Evolutionary conservation across 2,888 invertebrate species (phyloP).

Genomic region (Heteropelma amictum): DNA sequence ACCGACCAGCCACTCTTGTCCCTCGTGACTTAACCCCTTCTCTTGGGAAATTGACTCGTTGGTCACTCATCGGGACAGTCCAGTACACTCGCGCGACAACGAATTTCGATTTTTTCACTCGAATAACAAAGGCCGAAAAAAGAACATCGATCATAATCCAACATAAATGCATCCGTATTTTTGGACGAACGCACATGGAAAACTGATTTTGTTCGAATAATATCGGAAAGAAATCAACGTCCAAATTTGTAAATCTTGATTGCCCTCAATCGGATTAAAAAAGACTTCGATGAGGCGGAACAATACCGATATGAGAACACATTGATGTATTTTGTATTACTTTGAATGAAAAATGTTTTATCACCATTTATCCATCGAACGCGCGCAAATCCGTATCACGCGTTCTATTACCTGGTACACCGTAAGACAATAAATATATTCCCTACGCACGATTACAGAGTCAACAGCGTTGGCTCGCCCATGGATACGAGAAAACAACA

Average conservation of each 20-base stretch:
- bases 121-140: no score
- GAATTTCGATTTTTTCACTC: neutral
- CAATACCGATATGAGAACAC: no score
- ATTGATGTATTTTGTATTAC: no score
- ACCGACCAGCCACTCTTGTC: neutral
- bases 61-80: slow-evolving; percentile 15
- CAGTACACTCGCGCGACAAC: neutral
- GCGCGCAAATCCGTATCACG: slow-evolving; percentile 1
- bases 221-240: neutral
- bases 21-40: neutral
- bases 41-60: slow-evolving; percentile 16
- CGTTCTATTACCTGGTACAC: slow-evolving; percentile 30
- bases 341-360: no score
- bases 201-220: no score
- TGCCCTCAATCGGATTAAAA: no score
- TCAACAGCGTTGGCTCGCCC: slow-evolving; percentile 15
- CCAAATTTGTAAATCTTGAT: no score
- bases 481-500: slow-evolving; percentile 41
- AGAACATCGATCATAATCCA: no score
- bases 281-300: no score
- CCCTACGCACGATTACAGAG: neutral
- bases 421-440: neutral
- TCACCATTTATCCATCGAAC: no score
- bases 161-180: no score
- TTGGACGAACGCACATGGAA: no score